Evolutionary conservation across 2,888 invertebrate genomes (phyloP).

Genomic region (Drosophila sordidula): DNA sequence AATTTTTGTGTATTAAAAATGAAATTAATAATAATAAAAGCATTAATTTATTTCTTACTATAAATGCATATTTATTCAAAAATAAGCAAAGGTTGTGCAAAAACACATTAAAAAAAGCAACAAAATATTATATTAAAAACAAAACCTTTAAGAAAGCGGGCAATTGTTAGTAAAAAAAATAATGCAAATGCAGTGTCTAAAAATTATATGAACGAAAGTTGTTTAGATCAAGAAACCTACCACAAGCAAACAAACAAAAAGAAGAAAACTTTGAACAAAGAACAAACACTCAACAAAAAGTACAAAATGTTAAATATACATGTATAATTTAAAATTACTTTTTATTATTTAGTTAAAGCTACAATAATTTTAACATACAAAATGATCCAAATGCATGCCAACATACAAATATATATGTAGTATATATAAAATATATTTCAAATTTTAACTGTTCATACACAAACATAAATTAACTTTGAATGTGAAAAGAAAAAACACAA

Average conservation of each 20-base stretch:
- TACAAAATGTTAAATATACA: conserved; percentile 82
- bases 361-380: conserved; percentile 62
- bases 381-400: conserved; percentile 57
- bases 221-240: conserved; percentile 59
- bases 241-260: conserved; percentile 39
- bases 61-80: conserved; percentile 80
- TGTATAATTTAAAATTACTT: conserved; percentile 76
- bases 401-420: conserved; percentile 34
- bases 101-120: conserved; percentile 75
- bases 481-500: conserved; percentile 3
- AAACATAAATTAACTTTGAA: conserved; percentile 28
- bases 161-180: conserved; percentile 62
- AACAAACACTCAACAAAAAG: conserved; percentile 78
- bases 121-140: conserved; percentile 66
- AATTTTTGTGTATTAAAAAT: conserved; percentile 61
- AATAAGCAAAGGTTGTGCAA: conserved; percentile 81
- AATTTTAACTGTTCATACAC: conserved; percentile 53
- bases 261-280: conserved; percentile 58
- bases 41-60: conserved; percentile 82
- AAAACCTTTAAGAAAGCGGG: conserved; percentile 54
- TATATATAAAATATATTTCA: conserved; percentile 47
- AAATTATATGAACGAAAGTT: conserved; percentile 32
- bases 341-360: conserved; percentile 73
- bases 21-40: conserved; percentile 61
- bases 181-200: conserved; percentile 40